Evolutionary conservation across 2,113 vertebrate genomes (phyloP).

Genomic region (Eudyptes chrysolophus): DNA sequence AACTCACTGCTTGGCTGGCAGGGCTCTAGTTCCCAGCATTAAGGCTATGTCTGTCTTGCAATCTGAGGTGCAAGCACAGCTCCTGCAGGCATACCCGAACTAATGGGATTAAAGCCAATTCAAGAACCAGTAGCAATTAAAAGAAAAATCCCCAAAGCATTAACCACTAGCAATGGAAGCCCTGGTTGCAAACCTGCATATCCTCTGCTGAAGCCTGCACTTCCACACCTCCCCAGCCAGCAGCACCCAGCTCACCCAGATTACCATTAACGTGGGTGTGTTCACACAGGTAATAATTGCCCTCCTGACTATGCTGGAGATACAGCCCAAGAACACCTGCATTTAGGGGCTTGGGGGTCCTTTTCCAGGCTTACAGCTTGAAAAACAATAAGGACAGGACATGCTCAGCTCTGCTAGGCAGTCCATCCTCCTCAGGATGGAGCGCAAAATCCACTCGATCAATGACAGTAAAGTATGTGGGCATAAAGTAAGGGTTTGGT

Average conservation of each 20-base stretch:
- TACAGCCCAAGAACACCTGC: neutral
- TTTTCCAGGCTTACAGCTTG: neutral
- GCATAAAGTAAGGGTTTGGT: neutral
- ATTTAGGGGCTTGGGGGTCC: neutral
- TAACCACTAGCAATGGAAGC: neutral
- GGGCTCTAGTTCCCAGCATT: constrained; percentile 33
- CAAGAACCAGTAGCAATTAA: constrained; percentile 54
- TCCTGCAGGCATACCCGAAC: constrained; percentile 46
- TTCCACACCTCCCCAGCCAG: constrained; percentile 24
- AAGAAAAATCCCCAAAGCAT: constrained; percentile 42
- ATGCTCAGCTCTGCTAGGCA: neutral
- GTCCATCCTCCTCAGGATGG: neutral
- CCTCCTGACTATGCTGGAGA: neutral
- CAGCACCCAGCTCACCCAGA: neutral
- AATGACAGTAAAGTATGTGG: neutral
- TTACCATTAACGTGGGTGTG: neutral
- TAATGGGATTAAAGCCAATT: constrained; percentile 45
- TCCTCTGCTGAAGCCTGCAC: constrained; percentile 36
- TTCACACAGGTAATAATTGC: neutral
- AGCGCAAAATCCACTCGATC: neutral
- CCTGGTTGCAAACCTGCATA: constrained; percentile 34
- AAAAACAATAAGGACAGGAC: neutral
- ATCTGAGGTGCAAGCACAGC: neutral
- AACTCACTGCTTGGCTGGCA: neutral
- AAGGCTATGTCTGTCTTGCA: neutral